Base-by-base conservation (phyloP, 2,888 invertebrate species). In the Selenia dentaria region DNA sequence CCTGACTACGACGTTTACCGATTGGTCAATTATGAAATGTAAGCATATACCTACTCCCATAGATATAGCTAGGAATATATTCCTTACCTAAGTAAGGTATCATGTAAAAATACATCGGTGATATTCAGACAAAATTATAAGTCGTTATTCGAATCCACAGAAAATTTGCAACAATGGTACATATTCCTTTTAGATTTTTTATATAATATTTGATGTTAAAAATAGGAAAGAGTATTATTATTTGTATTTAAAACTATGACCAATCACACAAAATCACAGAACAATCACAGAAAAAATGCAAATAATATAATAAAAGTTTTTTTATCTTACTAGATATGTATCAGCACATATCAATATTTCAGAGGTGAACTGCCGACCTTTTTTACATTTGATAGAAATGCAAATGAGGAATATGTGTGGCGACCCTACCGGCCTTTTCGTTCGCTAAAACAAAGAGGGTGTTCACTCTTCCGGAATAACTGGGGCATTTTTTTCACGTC, bases 401-500 rank as follows among this genome's bases (percentile, higher is more conserved):
- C 61, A 57, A 59, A 51, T 62, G 53, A 49, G 51, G 57, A 53
- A 50, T 53, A 51, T 58, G 54, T 63, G 63, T 64, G 57, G 54
- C 53, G 60, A 64, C 48, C 61, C 54, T 47, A 41, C 32, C 54
- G 57, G 54, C 65, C 64, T 70, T 70, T 47, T 54, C 37, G 46
- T 42, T 46, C 40, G 44, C 33, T 58, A 49, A 60, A 60, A 68
- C 64, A 67, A 68, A 54, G 49, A 67, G 60, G 59, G 61, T 59
- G 64, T 54, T 62, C 68, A 55, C 51, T 66, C 59, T 66, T 57
- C 57, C 64, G 67, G 52, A 66, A 70, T 65, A 66, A 66, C 52
- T 63, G 42, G 54, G 60, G 52, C 62, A 57, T 54, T 59, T 59
- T 62, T 70, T 66, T 51, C 59, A 47, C 59, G 59, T 57, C 51